phyloP scores from a whole-genome alignment of 2,888 invertebrate species.

The Caenorhabditis japonica region DNA sequence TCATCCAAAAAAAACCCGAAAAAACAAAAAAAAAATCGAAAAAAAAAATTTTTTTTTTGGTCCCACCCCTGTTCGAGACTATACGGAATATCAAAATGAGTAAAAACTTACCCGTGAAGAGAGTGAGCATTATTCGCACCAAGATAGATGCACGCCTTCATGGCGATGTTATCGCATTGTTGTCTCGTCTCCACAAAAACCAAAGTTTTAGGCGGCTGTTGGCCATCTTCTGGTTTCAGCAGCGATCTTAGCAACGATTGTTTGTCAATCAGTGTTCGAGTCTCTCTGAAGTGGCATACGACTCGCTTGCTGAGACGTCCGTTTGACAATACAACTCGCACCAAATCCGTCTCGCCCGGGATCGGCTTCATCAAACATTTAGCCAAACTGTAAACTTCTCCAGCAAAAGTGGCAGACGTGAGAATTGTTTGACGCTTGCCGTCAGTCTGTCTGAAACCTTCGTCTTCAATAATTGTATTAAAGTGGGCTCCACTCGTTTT shows the following conservation, averaged over 20 bases:
- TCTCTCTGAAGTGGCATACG: slow-evolving; percentile 24
- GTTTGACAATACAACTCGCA: slow-evolving; percentile 22
- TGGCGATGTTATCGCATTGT: slow-evolving; percentile 56
- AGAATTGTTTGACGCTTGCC: slow-evolving; percentile 48
- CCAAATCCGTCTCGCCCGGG: slow-evolving; percentile 5
- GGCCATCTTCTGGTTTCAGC: slow-evolving; percentile 6
- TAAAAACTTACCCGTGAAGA: slow-evolving; percentile 60
- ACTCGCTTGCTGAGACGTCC: slow-evolving; percentile 39
- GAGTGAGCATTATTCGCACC: slow-evolving; percentile 28
- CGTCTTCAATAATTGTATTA: slow-evolving; percentile 13
- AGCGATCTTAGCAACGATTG: slow-evolving; percentile 23
- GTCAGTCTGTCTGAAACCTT: background rate
- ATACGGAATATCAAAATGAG: too few species aligned
- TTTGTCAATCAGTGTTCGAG: slow-evolving; percentile 22
- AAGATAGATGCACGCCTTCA: slow-evolving; percentile 9
- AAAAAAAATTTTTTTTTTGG: too few species aligned
- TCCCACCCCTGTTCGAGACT: too few species aligned
- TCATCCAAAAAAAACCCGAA: too few species aligned
- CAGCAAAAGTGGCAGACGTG: slow-evolving; percentile 67
- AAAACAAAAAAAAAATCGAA: too few species aligned
- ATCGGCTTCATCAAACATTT: slow-evolving; percentile 34
- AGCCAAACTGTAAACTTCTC: slow-evolving; percentile 35
- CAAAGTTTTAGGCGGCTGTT: slow-evolving; percentile 52
- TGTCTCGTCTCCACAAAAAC: slow-evolving; percentile 68
- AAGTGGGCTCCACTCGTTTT: slow-evolving; percentile 47